These are phyloP conservation scores for Epistrophe eligans DNA, from an alignment of 2,888 invertebrate genomes.

Conservation along the genomic window DNA sequence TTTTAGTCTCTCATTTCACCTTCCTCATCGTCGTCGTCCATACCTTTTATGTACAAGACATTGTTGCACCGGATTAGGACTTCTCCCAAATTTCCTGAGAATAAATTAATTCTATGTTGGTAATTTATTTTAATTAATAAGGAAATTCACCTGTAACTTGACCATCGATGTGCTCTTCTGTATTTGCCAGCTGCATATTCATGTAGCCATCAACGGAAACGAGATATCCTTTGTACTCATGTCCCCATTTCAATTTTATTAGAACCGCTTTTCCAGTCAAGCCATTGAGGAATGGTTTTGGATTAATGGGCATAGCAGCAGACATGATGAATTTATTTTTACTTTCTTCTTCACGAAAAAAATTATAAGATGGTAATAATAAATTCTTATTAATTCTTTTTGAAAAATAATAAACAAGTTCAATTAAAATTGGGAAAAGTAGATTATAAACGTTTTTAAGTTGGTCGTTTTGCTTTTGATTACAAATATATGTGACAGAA, in stretches of 20 bases:
- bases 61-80: constrained; percentile 98
- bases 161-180: constrained; percentile 98
- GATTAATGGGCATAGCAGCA: constrained; percentile 97
- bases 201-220: constrained; percentile 99
- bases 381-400: not conserved
- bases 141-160: constrained; percentile 89
- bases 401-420: not conserved
- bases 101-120: not conserved
- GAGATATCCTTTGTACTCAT: constrained; percentile 99
- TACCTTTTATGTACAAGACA: constrained; percentile 96
- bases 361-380: not conserved
- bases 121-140: not conserved
- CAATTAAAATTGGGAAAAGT: not conserved
- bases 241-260: constrained; percentile 99
- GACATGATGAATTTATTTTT: constrained; percentile 82
- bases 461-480: constrained; percentile 43
- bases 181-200: constrained; percentile 99
- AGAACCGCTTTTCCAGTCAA: constrained; percentile 98
- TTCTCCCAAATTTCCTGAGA: constrained; percentile 94
- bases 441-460: constrained; percentile 42
- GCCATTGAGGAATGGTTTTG: constrained; percentile 99
- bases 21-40: constrained; percentile 98
- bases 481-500: constrained; percentile 48
- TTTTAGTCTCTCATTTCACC: constrained; percentile 91
- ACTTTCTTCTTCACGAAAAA: constrained; percentile 25